Base-by-base conservation (phyloP, 2,113 vertebrate species). In the Saguinus midas region DNA sequence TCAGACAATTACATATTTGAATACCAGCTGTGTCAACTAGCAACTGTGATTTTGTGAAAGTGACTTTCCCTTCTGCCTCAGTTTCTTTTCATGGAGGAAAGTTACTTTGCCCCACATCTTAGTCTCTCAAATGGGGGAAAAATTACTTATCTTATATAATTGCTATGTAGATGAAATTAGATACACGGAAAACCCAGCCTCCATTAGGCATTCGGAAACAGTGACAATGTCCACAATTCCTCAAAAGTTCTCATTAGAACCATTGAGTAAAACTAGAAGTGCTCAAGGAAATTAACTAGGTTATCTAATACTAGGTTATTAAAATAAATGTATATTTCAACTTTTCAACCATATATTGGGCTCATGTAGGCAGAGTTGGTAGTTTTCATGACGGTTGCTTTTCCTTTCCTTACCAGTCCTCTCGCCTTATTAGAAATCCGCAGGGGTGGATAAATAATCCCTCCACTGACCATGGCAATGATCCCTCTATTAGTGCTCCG, bases 401-500 rank as follows among this genome's bases (percentile, higher is more conserved):
- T 27, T 2, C 27, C 43, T 70, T 16, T 21, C 23, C 37, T 66
- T 16, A 17, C 17, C 32, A 78, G 25, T 17, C 45, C 2, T 17
- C 13, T 37, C 0, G 0, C 3, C 10, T 14, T 7, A 13, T 50
- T 27, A 76, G 13, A 58, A 97, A 93, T 75, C 90, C 75, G 57
- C 78, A 95, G 84, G 94, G 87, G 94, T 87, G 76, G 85, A 95
- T 86, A 89, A 78, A 14, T 1, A 5, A 10, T 75, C 76, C 37
- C 66, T 78, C 75, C 83, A 4, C 14, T 2, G 16, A 48, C 20
- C 13, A 21, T 29, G 50, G 17, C n/a, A 25, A 40, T 95, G 97
- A 93, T 96, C 68, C 91, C 66, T 92, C 96, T 91, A 73, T 87
- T 76, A 95, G 91, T 29, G 72, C 87, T 97, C 91, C 89, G 93